Base-by-base conservation (phyloP, 2,113 vertebrate genomes). In the Arenaria interpres region DNA sequence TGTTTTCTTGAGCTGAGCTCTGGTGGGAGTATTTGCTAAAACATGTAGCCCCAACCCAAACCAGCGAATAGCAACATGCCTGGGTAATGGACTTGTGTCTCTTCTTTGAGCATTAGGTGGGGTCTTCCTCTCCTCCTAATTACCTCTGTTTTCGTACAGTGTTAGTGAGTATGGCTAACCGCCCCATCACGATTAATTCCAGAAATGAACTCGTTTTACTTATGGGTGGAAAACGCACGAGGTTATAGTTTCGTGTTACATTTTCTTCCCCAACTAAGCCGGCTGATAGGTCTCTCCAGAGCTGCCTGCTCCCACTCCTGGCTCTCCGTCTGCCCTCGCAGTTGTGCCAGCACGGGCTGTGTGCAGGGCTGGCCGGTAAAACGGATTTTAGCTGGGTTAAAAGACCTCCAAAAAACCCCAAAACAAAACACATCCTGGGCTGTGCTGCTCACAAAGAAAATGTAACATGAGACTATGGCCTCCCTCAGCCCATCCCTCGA, bases 201-300 rank as follows among this genome's bases (percentile, higher is more conserved):
- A 46, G 37, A 85, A 82, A 66, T 20, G 0, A 53, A 35, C 22
- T 24, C 24, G 27, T 73, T 79, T 82, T 51, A 53, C 21, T 77
- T 46, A 8, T 2, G 17, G 22, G 32, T 30, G 39, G 64, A 75
- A 95, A 89, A 2, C 5, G 4, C 2, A 6, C 0, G 2, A 1
- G 19, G 18, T 23, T 84, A 25, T 2, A 41, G 20, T 51, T 86
- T 32, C 12, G 7, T 23, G 37, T 33, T 71, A 1, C 19, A 7
- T 59, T 85, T 93, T 56, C 39, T 60, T 60, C 30, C 25, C n/a
- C 73, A 43, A 1, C n/a, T 63, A 21, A 88, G 32, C 68, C 14
- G 59, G 25, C 33, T 33, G 57, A 13, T 8, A 28, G 82, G 30
- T 12, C 41, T 80, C 27, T 57, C 45, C 51, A 21, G 81, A 72